Evolutionary conservation across 1,140 invertebrate species (phyloP), one percentile per base, ranked within the genome.

Genomic region (Heliconius melpomene): DNA sequence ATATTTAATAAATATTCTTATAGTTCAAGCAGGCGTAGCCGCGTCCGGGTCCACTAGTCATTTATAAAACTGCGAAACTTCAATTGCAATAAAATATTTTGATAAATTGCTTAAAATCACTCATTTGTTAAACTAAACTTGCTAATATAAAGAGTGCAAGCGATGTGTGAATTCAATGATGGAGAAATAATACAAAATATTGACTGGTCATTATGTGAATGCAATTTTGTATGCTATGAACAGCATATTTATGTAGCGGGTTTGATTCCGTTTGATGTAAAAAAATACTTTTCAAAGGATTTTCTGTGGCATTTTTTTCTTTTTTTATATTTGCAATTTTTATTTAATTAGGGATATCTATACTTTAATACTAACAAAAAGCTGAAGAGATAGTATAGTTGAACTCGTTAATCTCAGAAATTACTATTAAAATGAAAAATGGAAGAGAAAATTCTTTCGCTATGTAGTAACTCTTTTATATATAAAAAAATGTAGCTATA

Each of bases 161-260:
- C 23, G 60, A 66, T 29, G 60, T 66, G 60, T 66, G 60, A 66
- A 66, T 11, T 66, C 60, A 66, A 66, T 66, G 26, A 66, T 29
- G 60, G 23, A 6, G 23, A 66, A 66, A 3, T 66, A 66, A 66
- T 66, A 8, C 1, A 52, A 13, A 29, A 13, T 29, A 29, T 66
- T 29, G 60, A 29, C 13, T 66, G 20, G n/a, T 60, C 23, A 60
- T 26, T 60, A 60, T n/a, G 23, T 11, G 23, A 60, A 26, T 23
- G 57, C 9, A 60, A 60, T 60, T 23, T 23, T 57, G 2, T 3
- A 5, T 66, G 13, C 16, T 26, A 36, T 36, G 32, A 32, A 36
- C 29, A 23, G 23, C 8, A 60, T 23, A 60, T 11, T 8, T 23
- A 23, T 60, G 3, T 60, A 60, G 54, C n/a, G n/a, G 54, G 9